Percentiles rank a stretch among this genome's conserved stretches.
These are phyloP conservation scores for Rutpela maculata DNA, from an alignment of 2,888 invertebrate genomes.

Conservation along the genomic window DNA sequence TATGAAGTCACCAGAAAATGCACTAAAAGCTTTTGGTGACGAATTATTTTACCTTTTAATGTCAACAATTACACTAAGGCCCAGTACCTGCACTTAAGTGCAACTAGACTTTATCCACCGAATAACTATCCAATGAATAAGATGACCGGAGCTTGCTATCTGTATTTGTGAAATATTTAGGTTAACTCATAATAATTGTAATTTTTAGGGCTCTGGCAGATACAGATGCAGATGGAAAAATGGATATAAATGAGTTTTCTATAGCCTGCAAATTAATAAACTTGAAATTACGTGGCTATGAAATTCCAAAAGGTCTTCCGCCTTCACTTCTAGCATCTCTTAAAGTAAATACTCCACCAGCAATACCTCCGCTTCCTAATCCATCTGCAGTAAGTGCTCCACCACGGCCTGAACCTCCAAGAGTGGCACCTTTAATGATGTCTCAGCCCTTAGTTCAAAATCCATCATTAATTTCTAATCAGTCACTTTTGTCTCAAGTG, in stretches of 20 bases:
- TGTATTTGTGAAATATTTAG: background rate
- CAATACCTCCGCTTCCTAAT: slow-evolving; percentile 68
- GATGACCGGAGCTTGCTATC: no score
- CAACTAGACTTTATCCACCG: no score
- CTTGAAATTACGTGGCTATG: slow-evolving; percentile 92
- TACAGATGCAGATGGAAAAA: slow-evolving; percentile 96
- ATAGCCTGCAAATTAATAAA: slow-evolving; percentile 97
- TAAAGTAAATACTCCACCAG: slow-evolving; percentile 73
- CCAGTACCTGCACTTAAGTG: no score
- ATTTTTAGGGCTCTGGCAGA: slow-evolving; percentile 89
- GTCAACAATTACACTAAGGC: no score
- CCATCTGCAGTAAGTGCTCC: slow-evolving; percentile 68
- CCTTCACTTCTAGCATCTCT: slow-evolving; percentile 83
- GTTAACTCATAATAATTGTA: background rate
- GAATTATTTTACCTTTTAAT: no score
- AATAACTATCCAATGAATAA: no score
- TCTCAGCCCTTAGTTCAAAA: slow-evolving; percentile 70
- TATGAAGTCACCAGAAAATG: no score
- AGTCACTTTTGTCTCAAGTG: slow-evolving; percentile 41
- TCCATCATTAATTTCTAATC: slow-evolving; percentile 46
- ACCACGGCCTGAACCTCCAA: slow-evolving; percentile 70
- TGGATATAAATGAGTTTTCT: slow-evolving; percentile 97
- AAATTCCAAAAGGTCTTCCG: slow-evolving; percentile 92
- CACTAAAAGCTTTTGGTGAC: no score
- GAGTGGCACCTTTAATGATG: slow-evolving; percentile 60